These are phyloP conservation scores for Cydia splendana DNA, from an alignment of 1,140 invertebrate species.

Conservation along the genomic window DNA sequence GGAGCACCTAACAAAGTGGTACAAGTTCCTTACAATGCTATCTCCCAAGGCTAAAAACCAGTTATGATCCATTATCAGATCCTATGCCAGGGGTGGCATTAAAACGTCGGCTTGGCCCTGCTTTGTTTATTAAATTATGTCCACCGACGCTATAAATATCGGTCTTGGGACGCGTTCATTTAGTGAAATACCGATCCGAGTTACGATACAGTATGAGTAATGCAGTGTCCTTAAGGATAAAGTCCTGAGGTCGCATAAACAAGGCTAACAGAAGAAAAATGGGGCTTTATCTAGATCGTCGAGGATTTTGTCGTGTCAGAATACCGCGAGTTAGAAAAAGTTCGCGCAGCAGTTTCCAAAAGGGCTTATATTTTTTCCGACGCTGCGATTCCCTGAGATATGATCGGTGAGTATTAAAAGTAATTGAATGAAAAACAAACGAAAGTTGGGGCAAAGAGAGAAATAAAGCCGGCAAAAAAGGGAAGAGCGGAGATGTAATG, in stretches of 20 bases:
- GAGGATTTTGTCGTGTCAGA: slow-evolving; percentile 40
- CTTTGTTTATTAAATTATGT: slow-evolving; percentile 81
- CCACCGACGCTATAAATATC: slow-evolving; percentile 70
- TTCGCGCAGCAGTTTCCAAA: slow-evolving; percentile 27
- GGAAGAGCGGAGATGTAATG: slow-evolving; percentile 76
- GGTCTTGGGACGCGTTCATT: slow-evolving; percentile 68
- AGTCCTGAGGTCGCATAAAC: slow-evolving; percentile 53
- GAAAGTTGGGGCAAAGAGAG: slow-evolving; percentile 62
- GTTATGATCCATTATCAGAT: slow-evolving; percentile 77
- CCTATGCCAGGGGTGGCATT: slow-evolving; percentile 74
- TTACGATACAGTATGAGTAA: slow-evolving; percentile 73
- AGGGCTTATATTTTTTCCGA: slow-evolving; percentile 34
- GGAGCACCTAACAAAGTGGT: slow-evolving; percentile 70
- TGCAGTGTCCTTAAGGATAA: slow-evolving; percentile 64
- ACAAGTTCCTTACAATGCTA: slow-evolving; percentile 74
- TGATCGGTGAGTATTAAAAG: slow-evolving; percentile 61
- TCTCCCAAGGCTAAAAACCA: slow-evolving; percentile 68
- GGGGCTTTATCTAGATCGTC: slow-evolving; percentile 51
- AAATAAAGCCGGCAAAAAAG: slow-evolving; percentile 69
- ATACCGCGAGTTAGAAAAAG: slow-evolving; percentile 35
- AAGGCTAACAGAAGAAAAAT: slow-evolving; percentile 56
- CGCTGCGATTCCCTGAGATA: slow-evolving; percentile 48
- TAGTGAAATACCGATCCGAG: slow-evolving; percentile 73
- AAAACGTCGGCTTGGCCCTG: slow-evolving; percentile 71
- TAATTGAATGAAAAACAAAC: slow-evolving; percentile 77